Conservation (phyloP, 64 coral and sea anemone species). For the Montipora capricornis region DNA sequence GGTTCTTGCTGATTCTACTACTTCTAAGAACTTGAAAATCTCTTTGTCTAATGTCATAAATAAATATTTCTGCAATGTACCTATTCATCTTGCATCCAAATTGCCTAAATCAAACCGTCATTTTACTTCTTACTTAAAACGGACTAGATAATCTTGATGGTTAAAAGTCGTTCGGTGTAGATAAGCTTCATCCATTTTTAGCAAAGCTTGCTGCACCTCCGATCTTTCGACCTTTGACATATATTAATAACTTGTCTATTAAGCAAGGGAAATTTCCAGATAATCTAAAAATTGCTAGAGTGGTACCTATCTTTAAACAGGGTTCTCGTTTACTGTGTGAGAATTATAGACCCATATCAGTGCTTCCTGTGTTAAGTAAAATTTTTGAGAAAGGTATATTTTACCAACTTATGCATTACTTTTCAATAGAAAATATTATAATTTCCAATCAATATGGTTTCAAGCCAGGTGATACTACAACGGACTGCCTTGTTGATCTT, state of each 20-base stretch:
- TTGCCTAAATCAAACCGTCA: not conserved
- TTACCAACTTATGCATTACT: constrained; percentile 9
- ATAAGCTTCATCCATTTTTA: constrained; percentile 27
- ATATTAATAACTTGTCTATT: constrained; percentile 30
- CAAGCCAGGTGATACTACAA: not conserved
- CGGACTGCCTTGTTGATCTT: constrained; percentile 1
- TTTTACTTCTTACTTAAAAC: not conserved
- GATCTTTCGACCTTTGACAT: constrained; percentile 16
- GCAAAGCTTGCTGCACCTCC: not conserved
- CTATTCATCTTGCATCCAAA: not conserved
- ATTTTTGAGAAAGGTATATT: constrained; percentile 23
- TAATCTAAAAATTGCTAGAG: constrained; percentile 32
- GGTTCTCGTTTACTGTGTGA: constrained; percentile 6
- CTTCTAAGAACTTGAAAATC: not conserved
- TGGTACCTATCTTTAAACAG: constrained; percentile 46
- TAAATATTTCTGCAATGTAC: not conserved
- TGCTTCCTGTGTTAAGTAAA: constrained; percentile 44
- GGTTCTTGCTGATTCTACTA: not conserved
- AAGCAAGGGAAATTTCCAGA: constrained; percentile 20
- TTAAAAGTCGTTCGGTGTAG: constrained; percentile 3
- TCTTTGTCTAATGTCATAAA: not conserved
- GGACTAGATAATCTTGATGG: constrained; percentile 11
- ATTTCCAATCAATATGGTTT: constrained; percentile 15
- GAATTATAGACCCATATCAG: constrained; percentile 54
- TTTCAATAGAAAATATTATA: not conserved